Evolutionary conservation across 2,888 invertebrate species (phyloP).

Genomic region (Reticulitermes lucifugus): DNA sequence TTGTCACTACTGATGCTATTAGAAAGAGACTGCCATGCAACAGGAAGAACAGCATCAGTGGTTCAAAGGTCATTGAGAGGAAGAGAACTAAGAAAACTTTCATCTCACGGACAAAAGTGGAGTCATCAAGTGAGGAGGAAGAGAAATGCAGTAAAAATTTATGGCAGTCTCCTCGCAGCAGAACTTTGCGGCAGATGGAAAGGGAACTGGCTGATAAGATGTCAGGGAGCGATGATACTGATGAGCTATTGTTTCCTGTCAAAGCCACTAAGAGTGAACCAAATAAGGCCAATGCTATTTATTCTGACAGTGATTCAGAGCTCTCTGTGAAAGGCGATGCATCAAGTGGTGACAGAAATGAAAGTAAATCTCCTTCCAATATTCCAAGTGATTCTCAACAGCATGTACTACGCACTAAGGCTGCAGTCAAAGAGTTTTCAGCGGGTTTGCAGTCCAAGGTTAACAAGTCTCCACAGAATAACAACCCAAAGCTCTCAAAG

Average conservation of each 20-base stretch:
- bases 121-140: slow-evolving; percentile 71
- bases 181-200: slow-evolving; percentile 78
- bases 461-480: slow-evolving; percentile 56
- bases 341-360: slow-evolving; percentile 59
- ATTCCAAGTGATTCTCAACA: slow-evolving; percentile 77
- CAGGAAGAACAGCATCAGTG: slow-evolving; percentile 58
- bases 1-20: slow-evolving; percentile 53
- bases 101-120: slow-evolving; percentile 62
- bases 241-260: slow-evolving; percentile 77
- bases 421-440: slow-evolving; percentile 86
- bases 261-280: slow-evolving; percentile 65
- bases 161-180: slow-evolving; percentile 62
- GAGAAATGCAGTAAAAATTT: slow-evolving; percentile 53
- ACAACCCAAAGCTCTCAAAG: slow-evolving; percentile 58
- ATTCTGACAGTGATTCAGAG: slow-evolving; percentile 84
- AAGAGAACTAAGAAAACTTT: slow-evolving; percentile 57
- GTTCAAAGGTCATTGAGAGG: slow-evolving; percentile 54
- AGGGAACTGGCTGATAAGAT: slow-evolving; percentile 76
- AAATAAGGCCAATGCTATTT: slow-evolving; percentile 79
- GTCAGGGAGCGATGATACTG: slow-evolving; percentile 79
- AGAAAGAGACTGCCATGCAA: slow-evolving; percentile 60
- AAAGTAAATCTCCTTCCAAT: slow-evolving; percentile 65
- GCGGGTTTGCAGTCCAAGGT: slow-evolving; percentile 60
- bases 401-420: slow-evolving; percentile 80
- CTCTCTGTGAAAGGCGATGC: slow-evolving; percentile 67